A percentile compares a stretch with the other conserved stretches of the same genome.
These are phyloP conservation scores for Saccostrea cuccullata DNA, from an alignment of 1,140 invertebrate species.

Conservation along the genomic window DNA sequence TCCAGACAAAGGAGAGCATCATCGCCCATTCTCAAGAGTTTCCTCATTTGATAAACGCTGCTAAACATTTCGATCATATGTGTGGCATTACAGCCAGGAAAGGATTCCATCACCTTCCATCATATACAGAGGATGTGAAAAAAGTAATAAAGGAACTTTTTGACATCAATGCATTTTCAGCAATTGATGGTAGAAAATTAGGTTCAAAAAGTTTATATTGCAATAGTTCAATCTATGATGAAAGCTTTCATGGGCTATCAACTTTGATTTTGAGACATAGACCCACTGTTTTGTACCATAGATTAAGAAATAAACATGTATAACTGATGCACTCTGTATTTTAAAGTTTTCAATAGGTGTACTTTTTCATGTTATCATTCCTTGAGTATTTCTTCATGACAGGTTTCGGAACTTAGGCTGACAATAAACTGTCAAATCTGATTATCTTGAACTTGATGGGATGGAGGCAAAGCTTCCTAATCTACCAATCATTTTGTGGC, in stretches of 20 bases:
- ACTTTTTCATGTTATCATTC: too few species aligned
- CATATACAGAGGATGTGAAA: constrained; percentile 49
- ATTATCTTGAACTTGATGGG: too few species aligned
- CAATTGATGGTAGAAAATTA: not conserved
- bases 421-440: too few species aligned
- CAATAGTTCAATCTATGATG: not conserved
- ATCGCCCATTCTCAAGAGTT: constrained; percentile 54
- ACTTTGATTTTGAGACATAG: constrained; percentile 2
- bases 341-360: too few species aligned
- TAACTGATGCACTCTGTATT: too few species aligned
- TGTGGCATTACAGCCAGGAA: constrained; percentile 33
- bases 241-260: constrained; percentile 8
- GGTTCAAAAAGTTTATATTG: not conserved
- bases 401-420: too few species aligned
- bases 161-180: not conserved
- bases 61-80: constrained; percentile 49
- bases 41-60: constrained; percentile 44
- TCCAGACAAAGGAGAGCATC: constrained; percentile 44
- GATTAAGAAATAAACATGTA: not conserved
- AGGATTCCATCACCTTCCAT: constrained; percentile 57
- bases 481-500: too few species aligned
- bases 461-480: too few species aligned
- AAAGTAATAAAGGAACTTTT: constrained; percentile 44
- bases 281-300: not conserved
- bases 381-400: too few species aligned